Evolutionary conservation across 2,888 invertebrate species (phyloP).

Genomic region (Osedax fenrisi): DNA sequence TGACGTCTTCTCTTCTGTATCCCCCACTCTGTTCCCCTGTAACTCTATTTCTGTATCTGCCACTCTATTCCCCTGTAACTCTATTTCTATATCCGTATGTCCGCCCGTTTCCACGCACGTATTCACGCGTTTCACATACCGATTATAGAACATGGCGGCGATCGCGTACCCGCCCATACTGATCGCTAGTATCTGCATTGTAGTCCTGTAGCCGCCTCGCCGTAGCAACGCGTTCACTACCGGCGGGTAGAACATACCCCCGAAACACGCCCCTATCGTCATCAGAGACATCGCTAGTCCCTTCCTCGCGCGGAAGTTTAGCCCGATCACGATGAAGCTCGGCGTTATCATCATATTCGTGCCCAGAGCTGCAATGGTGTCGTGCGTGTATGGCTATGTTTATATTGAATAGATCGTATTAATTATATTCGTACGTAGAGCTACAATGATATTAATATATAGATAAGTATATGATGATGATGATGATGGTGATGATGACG

Average conservation of each 20-base stretch:
- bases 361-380: slow-evolving; percentile 17
- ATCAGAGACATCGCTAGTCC: slow-evolving; percentile 25
- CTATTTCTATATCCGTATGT: no score
- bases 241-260: slow-evolving; percentile 16
- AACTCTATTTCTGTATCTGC: not conserved
- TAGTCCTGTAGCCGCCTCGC: slow-evolving; percentile 9
- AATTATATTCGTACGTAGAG: no score
- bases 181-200: slow-evolving; percentile 6
- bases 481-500: no score
- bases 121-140: no score
- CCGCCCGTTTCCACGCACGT: no score
- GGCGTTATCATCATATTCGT: slow-evolving; percentile 25
- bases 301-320: slow-evolving; percentile 14
- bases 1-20: not conserved
- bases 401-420: no score
- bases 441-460: no score
- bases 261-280: slow-evolving; percentile 22
- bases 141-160: slow-evolving; percentile 5
- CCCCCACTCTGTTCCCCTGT: not conserved
- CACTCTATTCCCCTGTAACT: not conserved
- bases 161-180: not conserved
- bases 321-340: slow-evolving; percentile 22
- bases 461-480: no score
- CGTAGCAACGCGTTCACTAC: slow-evolving; percentile 4
- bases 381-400: no score